Evolutionary conservation across 2,797 vertebrate genomes (phyloP).

Genomic region (Loriculus beryllinus): DNA sequence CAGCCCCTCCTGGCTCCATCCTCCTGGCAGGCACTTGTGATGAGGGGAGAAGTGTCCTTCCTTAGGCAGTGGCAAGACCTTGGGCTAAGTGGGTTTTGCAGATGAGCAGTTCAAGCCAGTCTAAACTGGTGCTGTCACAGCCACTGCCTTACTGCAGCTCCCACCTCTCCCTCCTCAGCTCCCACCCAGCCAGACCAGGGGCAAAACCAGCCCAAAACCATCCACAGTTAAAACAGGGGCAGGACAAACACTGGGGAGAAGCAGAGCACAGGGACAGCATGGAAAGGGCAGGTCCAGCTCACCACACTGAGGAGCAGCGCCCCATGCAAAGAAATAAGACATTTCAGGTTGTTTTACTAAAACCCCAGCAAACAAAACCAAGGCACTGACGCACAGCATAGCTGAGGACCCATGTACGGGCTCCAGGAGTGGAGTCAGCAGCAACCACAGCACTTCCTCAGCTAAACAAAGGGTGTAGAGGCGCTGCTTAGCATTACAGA

Average conservation of each 20-base stretch:
- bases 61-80: neutral
- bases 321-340: neutral
- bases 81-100: neutral
- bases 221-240: neutral
- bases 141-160: accelerated
- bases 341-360: neutral
- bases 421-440: neutral
- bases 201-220: neutral
- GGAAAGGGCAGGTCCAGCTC: neutral
- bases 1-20: neutral
- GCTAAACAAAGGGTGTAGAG: neutral
- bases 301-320: neutral
- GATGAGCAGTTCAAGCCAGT: neutral
- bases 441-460: accelerated
- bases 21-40: neutral
- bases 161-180: neutral
- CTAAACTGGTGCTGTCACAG: neutral
- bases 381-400: neutral
- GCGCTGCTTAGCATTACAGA: neutral
- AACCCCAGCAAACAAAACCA: neutral
- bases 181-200: neutral
- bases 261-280: neutral
- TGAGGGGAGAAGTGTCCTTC: neutral
- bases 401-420: accelerated
- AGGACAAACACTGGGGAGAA: accelerated